phyloP scores from a whole-genome alignment of 2,797 vertebrate genomes.

The Phyllotis vaccarum region DNA sequence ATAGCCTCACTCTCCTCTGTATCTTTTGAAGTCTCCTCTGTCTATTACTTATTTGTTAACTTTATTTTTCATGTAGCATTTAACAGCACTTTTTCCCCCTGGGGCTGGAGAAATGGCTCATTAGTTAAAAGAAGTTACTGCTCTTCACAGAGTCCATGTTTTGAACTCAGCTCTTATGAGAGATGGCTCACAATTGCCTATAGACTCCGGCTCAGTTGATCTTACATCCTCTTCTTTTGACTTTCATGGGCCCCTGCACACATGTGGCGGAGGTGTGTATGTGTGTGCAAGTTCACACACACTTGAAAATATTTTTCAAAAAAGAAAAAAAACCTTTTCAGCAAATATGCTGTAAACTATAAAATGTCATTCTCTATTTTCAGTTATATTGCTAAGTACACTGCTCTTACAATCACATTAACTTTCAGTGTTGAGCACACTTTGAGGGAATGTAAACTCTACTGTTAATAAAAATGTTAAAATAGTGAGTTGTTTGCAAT shows the following conservation, averaged over 20 bases:
- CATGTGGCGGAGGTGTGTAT: no score
- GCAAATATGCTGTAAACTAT: conserved; percentile 8
- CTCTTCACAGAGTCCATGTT: neutral
- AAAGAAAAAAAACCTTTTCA: neutral
- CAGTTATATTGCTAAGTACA: neutral
- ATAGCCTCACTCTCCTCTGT: neutral
- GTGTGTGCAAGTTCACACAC: no score
- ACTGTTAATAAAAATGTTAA: conserved; percentile 43
- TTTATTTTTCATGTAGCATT: conserved; percentile 42
- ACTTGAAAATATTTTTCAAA: neutral
- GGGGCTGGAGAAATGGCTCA: neutral
- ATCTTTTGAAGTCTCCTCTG: neutral
- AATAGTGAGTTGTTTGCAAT: conserved; percentile 32
- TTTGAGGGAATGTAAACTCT: neutral
- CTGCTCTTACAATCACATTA: neutral
- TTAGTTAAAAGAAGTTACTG: neutral
- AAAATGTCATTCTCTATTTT: conserved; percentile 5
- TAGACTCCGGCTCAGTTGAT: neutral
- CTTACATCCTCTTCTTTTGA: neutral
- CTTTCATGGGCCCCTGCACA: neutral
- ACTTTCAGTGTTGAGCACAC: neutral
- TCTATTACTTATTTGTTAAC: neutral
- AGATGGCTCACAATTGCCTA: neutral
- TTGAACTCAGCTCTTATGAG: neutral
- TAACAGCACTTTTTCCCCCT: neutral